Evolutionary conservation across 2,797 vertebrate species (phyloP), one percentile per base, ranked within the genome.

Genomic region (Paratrypauchen microcephalus): DNA sequence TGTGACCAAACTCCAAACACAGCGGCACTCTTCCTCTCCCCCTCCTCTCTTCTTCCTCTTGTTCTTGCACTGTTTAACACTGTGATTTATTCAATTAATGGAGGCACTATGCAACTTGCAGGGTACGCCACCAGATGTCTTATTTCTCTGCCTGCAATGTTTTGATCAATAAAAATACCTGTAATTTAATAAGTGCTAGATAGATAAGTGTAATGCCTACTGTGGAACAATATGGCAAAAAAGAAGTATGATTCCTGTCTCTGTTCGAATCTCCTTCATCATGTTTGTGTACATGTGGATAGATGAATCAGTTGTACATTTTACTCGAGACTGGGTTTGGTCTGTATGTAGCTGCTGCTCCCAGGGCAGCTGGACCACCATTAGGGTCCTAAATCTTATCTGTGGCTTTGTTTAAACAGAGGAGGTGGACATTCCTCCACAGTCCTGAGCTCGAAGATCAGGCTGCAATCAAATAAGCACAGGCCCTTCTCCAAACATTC

Each of bases 341-440:
- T 82, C 78, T 78, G 66, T 21, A 54, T 86, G 84, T 81, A 62
- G 76, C 80, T 88, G 80, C 76, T 85, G 79, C 83, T 76, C 75
- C 80, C 74, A 87, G 89, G 88, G 88, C 90, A 90, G 85, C 89
- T 90, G 87, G 86, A 91, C 90, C 88, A 91, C 90, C 86, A 88
- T 88, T 83, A 89, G 83, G 89, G 91, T 91, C 91, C 90, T 84
- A 90, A 92, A 92, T 93, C 92, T 93, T 93, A 94, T 94, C 92
- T 87, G 48, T n/a, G 82, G 69, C 85, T 89, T 87, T 94, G 92
- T 92, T 92, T 93, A 92, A 92, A 93, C 87, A 91, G 87, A 73
- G 74, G 80, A 91, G 88, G 80, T 82, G 80, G 85, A 89, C 91
- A 89, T 92, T 93, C 88, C 90, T 86, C 80, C 60, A 72, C 19